Conservation (phyloP, 2,113 vertebrate genomes). For the Pedetes capensis region DNA sequence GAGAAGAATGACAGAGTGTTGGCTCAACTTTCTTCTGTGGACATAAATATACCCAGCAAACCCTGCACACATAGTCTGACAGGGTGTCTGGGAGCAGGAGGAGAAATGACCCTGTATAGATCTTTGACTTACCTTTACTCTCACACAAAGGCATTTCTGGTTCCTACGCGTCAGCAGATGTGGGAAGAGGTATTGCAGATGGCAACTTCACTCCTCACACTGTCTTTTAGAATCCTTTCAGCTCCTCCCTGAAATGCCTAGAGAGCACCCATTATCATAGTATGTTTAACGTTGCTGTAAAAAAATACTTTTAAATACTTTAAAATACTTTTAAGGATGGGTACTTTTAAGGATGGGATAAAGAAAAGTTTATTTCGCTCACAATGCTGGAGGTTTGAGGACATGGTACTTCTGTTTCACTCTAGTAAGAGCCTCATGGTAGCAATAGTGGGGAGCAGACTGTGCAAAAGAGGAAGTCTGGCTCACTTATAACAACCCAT, state of each 20-base stretch:
- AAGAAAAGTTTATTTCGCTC: not conserved
- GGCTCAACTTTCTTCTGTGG: not conserved
- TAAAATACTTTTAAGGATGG: not conserved
- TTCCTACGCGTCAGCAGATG: not conserved
- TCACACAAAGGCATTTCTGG: not conserved
- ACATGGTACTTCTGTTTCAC: not conserved
- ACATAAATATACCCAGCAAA: not conserved
- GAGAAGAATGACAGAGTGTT: not conserved
- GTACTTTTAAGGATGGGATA: too few relatives aligned
- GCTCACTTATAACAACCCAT: not conserved
- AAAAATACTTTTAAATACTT: too few relatives aligned
- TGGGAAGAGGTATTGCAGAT: too few relatives aligned
- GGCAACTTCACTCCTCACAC: not conserved
- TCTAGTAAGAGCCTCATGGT: not conserved
- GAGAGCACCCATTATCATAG: not conserved
- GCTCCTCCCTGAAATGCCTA: not conserved
- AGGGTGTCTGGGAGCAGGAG: fast-evolving
- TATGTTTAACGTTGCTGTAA: not conserved
- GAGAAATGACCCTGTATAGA: not conserved
- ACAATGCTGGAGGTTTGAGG: not conserved
- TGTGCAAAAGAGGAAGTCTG: too few relatives aligned
- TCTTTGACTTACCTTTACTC: not conserved
- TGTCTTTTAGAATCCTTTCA: not conserved
- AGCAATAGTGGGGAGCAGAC: not conserved
- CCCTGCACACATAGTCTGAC: fast-evolving